These are phyloP conservation scores for Dryadula phaetusa DNA, from an alignment of 2,888 invertebrate genomes.

Conservation along the genomic window DNA sequence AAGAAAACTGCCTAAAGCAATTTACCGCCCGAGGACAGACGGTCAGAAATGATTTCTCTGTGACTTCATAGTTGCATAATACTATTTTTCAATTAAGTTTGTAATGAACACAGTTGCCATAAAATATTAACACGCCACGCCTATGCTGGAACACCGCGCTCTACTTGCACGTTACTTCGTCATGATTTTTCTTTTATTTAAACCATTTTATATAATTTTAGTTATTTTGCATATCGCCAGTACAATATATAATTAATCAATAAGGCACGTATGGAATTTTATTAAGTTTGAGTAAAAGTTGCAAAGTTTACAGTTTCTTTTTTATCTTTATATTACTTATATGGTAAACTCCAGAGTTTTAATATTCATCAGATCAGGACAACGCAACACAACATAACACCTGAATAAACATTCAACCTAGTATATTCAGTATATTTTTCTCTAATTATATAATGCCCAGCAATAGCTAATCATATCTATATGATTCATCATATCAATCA, in stretches of 20 bases:
- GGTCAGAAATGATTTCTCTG: slow-evolving; percentile 72
- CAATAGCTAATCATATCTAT: no score
- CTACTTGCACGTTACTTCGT: slow-evolving; percentile 69
- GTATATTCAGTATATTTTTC: no score
- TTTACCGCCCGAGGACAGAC: slow-evolving; percentile 69
- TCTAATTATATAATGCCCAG: no score
- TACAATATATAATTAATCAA: no score
- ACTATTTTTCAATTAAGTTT: slow-evolving; percentile 67
- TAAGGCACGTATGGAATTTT: neutral
- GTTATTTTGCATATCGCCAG: no score
- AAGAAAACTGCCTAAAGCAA: slow-evolving; percentile 74
- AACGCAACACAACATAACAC: no score
- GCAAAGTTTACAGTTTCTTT: neutral
- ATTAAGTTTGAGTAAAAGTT: neutral
- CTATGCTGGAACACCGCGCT: slow-evolving; percentile 38
- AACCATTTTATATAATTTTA: no score
- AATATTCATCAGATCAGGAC: neutral
- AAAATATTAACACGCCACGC: slow-evolving; percentile 43
- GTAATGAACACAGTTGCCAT: slow-evolving; percentile 45
- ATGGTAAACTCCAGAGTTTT: neutral
- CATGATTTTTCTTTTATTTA: slow-evolving; percentile 61
- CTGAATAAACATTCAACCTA: no score
- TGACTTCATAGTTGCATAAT: slow-evolving; percentile 71
- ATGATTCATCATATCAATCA: no score
- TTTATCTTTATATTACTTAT: neutral